phyloP scores from a whole-genome alignment of 2,113 vertebrate species.

The Lepus timidus region DNA sequence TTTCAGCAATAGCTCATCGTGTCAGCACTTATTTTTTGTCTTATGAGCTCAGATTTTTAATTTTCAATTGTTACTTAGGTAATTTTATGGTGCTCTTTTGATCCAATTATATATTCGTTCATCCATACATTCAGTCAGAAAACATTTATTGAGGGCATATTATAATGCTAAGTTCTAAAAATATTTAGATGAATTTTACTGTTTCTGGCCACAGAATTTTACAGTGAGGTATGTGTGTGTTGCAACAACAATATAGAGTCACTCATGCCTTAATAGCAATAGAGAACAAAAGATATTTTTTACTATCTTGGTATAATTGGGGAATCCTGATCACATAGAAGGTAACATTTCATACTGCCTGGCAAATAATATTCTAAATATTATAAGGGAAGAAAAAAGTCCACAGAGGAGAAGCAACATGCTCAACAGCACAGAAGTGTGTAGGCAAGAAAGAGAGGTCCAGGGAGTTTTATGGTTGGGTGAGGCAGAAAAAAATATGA shows the following conservation, averaged over 20 bases:
- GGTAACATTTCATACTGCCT: not conserved
- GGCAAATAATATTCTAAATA: constrained; percentile 37
- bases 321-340: not conserved
- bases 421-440: not conserved
- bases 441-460: not conserved
- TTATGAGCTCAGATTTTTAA: not conserved
- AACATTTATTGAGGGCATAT: not conserved
- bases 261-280: not conserved
- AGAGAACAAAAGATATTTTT: constrained; percentile 7
- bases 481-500: not conserved
- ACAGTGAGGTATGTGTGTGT: not conserved
- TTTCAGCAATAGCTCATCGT: not conserved
- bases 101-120: constrained; percentile 47
- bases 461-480: not conserved
- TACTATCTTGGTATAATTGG: not conserved
- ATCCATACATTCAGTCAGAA: not conserved
- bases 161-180: not conserved
- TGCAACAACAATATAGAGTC: not conserved
- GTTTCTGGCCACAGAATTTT: not conserved
- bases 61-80: constrained; percentile 26
- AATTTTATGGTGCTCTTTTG: constrained; percentile 15
- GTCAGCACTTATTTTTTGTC: not conserved
- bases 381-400: not conserved
- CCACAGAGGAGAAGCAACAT: not conserved
- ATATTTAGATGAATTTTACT: not conserved